Conservation (phyloP, 2,113 vertebrate genomes). For the Uropsilus gracilis region DNA sequence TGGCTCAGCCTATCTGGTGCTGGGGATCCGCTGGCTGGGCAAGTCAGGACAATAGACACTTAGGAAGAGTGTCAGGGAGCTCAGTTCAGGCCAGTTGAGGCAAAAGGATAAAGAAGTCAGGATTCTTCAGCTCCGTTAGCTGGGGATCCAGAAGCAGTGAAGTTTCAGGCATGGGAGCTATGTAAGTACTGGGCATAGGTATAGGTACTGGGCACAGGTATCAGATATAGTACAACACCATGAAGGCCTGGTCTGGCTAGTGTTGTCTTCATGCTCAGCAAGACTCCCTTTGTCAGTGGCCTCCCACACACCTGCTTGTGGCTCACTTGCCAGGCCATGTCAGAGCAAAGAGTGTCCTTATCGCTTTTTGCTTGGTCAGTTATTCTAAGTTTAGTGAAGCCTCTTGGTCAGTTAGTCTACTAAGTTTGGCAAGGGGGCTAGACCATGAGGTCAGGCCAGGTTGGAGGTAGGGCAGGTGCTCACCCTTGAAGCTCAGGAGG, state of each 20-base stretch:
- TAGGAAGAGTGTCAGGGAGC: background rate
- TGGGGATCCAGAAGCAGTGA: background rate
- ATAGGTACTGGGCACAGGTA: too few species aligned
- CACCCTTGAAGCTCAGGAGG: background rate
- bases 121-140: background rate
- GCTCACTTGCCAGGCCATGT: background rate
- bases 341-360: too few species aligned
- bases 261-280: background rate
- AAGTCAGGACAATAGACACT: background rate
- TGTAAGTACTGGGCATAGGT: too few species aligned
- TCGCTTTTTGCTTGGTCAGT: too few species aligned
- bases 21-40: background rate
- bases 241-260: background rate
- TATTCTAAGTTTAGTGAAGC: background rate
- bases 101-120: background rate
- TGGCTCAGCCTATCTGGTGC: background rate
- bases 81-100: background rate
- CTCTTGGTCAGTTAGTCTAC: background rate
- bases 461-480: background rate
- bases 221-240: too few species aligned
- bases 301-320: background rate
- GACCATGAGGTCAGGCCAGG: background rate
- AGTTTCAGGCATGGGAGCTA: background rate
- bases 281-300: background rate
- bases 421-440: background rate